These are phyloP conservation scores for Hipparchia sbordonii DNA, from an alignment of 2,888 invertebrate genomes.

Conservation along the genomic window DNA sequence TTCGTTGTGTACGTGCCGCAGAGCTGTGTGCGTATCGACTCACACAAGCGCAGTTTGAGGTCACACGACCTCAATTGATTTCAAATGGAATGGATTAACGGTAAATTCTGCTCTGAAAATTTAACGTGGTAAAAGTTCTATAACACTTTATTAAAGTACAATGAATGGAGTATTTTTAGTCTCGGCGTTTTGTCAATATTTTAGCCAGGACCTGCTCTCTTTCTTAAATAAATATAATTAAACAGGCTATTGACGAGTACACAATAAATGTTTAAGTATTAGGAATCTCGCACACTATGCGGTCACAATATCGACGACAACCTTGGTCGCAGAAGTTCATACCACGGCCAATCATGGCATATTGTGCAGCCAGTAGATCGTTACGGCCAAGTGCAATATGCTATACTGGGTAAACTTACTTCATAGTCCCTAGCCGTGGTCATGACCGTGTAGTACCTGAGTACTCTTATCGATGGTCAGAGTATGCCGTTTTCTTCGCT, in stretches of 20 bases:
- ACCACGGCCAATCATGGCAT: too few relatives aligned
- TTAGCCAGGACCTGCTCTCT: background rate
- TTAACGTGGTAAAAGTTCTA: background rate
- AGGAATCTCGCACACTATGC: too few relatives aligned
- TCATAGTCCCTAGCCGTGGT: too few relatives aligned
- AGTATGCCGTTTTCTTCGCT: too few relatives aligned
- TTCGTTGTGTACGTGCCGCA: conserved; percentile 69
- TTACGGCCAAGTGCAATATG: too few relatives aligned
- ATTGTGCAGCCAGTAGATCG: too few relatives aligned
- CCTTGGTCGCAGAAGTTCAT: too few relatives aligned
- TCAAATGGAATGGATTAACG: conserved; percentile 35
- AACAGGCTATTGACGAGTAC: background rate
- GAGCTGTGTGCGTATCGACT: conserved; percentile 63
- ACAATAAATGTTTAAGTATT: background rate
- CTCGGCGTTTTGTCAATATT: background rate
- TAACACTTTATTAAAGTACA: conserved; percentile 5
- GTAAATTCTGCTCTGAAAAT: conserved; percentile 12
- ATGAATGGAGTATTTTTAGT: background rate
- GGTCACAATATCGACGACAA: too few relatives aligned
- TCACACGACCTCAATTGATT: conserved; percentile 60
- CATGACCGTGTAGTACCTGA: too few relatives aligned
- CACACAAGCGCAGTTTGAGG: conserved; percentile 62
- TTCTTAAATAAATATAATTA: background rate
- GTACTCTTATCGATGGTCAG: too few relatives aligned
- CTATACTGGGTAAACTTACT: too few relatives aligned